A percentile compares a stretch with the other conserved stretches of the same genome.
phyloP scores from a whole-genome alignment of 2,797 vertebrate species.

The Aphelocoma californica region DNA sequence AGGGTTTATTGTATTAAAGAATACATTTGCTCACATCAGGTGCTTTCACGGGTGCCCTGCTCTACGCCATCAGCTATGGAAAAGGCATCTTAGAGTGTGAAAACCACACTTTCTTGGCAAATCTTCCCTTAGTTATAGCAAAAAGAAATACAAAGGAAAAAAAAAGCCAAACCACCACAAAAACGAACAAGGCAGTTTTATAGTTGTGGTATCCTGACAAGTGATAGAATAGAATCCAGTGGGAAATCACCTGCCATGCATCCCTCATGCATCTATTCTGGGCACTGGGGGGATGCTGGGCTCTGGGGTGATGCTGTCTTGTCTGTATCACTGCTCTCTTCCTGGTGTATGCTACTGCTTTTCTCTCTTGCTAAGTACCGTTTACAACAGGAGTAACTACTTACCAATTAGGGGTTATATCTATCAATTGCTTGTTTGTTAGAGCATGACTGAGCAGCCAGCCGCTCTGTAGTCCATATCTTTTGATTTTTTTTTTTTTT shows the following conservation, averaged over 20 bases:
- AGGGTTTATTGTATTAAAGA: not conserved
- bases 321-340: not conserved
- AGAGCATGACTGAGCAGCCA: constrained; percentile 57
- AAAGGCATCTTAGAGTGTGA: not conserved
- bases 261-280: not conserved
- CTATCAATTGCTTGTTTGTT: constrained; percentile 69
- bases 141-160: not conserved
- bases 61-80: not conserved
- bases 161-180: not conserved
- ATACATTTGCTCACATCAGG: not conserved
- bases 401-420: constrained; percentile 66
- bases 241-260: not conserved
- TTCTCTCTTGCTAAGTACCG: not conserved
- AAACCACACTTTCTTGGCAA: not conserved
- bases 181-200: not conserved
- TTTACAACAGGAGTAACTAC: constrained; percentile 61
- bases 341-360: not conserved
- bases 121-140: not conserved
- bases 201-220: not conserved
- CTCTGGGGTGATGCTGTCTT: not conserved
- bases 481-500: not conserved
- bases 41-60: not conserved
- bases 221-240: not conserved
- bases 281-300: not conserved
- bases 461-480: constrained; percentile 11